Conservation (phyloP, 2,888 invertebrate species). For the Branchellion lobata region DNA sequence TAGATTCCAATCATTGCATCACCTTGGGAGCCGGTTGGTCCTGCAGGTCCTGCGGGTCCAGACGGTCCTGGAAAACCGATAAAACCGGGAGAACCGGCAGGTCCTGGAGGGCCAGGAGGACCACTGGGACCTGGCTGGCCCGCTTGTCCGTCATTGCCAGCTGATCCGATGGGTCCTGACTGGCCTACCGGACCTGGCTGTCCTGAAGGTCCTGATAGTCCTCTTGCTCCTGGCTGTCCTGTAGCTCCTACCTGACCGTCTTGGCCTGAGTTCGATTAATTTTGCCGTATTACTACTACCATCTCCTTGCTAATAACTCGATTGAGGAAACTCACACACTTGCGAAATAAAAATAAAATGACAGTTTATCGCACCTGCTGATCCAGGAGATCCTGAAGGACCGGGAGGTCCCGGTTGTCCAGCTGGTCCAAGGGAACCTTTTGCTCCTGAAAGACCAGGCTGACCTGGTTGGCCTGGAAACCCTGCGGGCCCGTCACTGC, state of each 20-base stretch:
- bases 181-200: constrained; percentile 30
- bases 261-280: too few relatives aligned
- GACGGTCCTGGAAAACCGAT: constrained; percentile 44
- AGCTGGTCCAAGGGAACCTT: constrained; percentile 41
- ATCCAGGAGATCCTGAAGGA: constrained; percentile 5
- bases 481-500: constrained; percentile 41
- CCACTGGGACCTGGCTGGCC: neutral
- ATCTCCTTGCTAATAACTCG: too few relatives aligned
- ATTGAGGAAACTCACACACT: too few relatives aligned
- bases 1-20: constrained; percentile 17
- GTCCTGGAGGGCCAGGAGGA: neutral
- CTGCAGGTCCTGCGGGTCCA: constrained; percentile 48
- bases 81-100: constrained; percentile 15
- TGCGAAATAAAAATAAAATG: too few relatives aligned
- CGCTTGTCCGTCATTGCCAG: constrained; percentile 1
- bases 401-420: constrained; percentile 45
- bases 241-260: constrained; percentile 33
- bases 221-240: constrained; percentile 36
- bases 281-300: too few relatives aligned
- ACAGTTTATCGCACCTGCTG: constrained; percentile 36
- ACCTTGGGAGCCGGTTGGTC: constrained; percentile 45
- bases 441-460: constrained; percentile 35
- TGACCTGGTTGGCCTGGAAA: constrained; percentile 35
- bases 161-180: constrained; percentile 23
- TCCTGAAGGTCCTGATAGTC: constrained; percentile 41